Evolutionary conservation across 2,797 vertebrate genomes (phyloP).

Genomic region (Epinephelus awoara): DNA sequence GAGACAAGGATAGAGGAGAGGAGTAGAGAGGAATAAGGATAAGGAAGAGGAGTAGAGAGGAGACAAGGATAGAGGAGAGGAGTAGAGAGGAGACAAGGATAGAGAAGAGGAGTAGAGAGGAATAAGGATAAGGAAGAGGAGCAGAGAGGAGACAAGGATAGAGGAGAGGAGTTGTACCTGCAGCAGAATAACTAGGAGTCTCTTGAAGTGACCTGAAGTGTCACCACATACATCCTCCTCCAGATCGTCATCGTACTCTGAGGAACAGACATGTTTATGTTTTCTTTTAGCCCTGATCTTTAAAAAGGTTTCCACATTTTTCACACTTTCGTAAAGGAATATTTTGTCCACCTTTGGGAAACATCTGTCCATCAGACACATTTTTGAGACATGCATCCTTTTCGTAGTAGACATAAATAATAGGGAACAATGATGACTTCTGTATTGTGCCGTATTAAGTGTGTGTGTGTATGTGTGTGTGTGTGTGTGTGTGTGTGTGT

Average conservation of each 20-base stretch:
- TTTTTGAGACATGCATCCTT: too few species aligned
- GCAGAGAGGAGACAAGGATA: neutral
- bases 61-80: neutral
- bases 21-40: neutral
- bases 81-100: too few species aligned
- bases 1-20: neutral
- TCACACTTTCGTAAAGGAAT: neutral
- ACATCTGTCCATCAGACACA: too few species aligned
- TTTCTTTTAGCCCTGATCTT: neutral
- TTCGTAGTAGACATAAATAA: too few species aligned
- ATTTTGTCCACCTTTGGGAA: too few species aligned
- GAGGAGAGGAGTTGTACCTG: conserved; percentile 85
- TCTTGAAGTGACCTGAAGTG: conserved; percentile 93
- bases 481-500: conserved; percentile 11
- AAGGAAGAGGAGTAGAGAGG: neutral
- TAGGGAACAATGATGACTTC: neutral
- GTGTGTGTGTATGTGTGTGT: conserved; percentile 1
- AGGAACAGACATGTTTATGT: conserved; percentile 9
- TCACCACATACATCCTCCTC: conserved; percentile 93
- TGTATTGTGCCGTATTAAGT: neutral
- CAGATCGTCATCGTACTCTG: conserved; percentile 91
- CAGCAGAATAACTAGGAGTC: conserved; percentile 94
- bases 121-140: neutral
- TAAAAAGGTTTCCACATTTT: neutral
- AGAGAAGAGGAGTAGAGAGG: neutral